Evolutionary conservation across 2,888 invertebrate species (phyloP).

Genomic region (Pediacus dermestoides): DNA sequence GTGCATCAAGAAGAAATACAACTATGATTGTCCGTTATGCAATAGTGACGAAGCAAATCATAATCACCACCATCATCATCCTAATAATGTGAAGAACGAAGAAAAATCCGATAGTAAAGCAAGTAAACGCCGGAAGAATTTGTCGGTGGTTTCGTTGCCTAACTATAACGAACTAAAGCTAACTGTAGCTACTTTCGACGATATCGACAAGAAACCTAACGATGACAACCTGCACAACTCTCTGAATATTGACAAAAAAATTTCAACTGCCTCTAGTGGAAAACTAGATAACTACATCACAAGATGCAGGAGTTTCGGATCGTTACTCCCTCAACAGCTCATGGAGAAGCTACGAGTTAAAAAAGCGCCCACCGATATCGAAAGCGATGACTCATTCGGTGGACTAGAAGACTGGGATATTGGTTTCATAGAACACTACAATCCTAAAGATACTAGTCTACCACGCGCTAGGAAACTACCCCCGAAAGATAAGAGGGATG

Average conservation of each 20-base stretch:
- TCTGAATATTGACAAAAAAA: constrained; percentile 39
- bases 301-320: constrained; percentile 51
- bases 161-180: constrained; percentile 53
- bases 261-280: constrained; percentile 41
- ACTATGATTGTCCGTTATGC: constrained; percentile 45
- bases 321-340: constrained; percentile 49
- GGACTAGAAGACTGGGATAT: constrained; percentile 54
- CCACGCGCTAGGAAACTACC: constrained; percentile 40
- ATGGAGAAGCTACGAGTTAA: constrained; percentile 43
- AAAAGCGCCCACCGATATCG: constrained; percentile 44
- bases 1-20: constrained; percentile 45
- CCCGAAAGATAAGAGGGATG: constrained; percentile 27
- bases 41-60: constrained; percentile 39
- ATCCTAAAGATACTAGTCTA: constrained; percentile 48
- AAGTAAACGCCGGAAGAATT: constrained; percentile 48
- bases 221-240: constrained; percentile 33
- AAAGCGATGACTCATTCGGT: constrained; percentile 52
- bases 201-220: constrained; percentile 31
- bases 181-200: constrained; percentile 39
- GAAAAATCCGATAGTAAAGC: constrained; percentile 29
- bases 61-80: constrained; percentile 37
- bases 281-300: constrained; percentile 50
- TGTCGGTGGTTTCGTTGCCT: constrained; percentile 54
- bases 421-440: constrained; percentile 50
- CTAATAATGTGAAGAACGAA: constrained; percentile 23